phyloP scores from a whole-genome alignment of 2,113 vertebrate genomes.

The Xenopus tropicalis region DNA sequence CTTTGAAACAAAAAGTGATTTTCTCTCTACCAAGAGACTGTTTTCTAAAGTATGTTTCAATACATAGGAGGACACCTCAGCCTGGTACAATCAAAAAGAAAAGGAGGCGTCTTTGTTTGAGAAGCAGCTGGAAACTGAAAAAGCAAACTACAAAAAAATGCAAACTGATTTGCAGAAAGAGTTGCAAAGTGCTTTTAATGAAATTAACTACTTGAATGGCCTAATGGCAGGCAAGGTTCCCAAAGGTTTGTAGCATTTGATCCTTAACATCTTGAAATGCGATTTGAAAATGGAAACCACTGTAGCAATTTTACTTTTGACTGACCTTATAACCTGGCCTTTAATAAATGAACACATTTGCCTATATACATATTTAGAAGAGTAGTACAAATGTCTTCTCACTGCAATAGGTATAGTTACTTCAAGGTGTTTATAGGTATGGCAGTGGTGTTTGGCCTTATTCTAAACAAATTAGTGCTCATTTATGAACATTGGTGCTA shows the following conservation, averaged over 20 bases:
- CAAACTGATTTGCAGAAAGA: slow-evolving; percentile 85
- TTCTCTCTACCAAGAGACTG: neutral
- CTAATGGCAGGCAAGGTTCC: slow-evolving; percentile 81
- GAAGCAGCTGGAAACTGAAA: slow-evolving; percentile 70
- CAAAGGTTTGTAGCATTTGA: slow-evolving; percentile 67
- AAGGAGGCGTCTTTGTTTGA: slow-evolving; percentile 63
- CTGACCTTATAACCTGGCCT: too few species aligned
- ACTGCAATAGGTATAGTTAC: too few species aligned
- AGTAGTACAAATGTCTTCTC: too few species aligned
- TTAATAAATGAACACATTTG: too few species aligned
- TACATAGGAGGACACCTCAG: slow-evolving; percentile 64
- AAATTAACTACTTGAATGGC: slow-evolving; percentile 77
- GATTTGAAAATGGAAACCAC: too few species aligned
- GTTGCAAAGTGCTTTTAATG: slow-evolving; percentile 72
- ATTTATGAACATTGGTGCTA: too few species aligned
- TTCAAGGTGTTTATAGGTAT: too few species aligned
- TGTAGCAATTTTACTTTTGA: too few species aligned
- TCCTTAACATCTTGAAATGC: neutral
- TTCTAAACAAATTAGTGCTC: too few species aligned
- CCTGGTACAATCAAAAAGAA: slow-evolving; percentile 65
- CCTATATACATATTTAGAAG: too few species aligned
- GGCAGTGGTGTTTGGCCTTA: too few species aligned
- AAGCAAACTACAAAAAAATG: slow-evolving; percentile 69
- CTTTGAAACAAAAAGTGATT: too few species aligned
- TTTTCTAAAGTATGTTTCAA: slow-evolving; percentile 16